phyloP scores from a whole-genome alignment of 30 jellyfish, hydroid and myxozoan species.

The Aurelia aurita complex sp. Pacific region DNA sequence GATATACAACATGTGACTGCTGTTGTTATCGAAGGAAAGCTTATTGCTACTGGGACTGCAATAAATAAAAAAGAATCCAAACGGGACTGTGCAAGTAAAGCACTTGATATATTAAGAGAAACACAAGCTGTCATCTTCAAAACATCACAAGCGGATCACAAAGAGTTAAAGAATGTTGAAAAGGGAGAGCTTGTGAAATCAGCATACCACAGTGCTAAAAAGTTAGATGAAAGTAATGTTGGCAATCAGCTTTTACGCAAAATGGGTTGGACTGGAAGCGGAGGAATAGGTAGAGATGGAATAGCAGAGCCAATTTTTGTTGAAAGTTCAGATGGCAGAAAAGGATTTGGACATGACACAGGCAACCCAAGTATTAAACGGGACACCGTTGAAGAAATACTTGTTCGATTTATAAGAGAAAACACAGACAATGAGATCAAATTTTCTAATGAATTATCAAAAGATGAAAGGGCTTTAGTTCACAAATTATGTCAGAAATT shows the following conservation, averaged over 20 bases:
- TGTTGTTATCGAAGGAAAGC: constrained; percentile 62
- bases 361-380: constrained; percentile 34
- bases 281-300: constrained; percentile 91
- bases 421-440: constrained; percentile 51
- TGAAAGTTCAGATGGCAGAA: constrained; percentile 70
- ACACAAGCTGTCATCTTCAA: constrained; percentile 24
- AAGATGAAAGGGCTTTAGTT: constrained; percentile 86
- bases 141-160: constrained; percentile 30
- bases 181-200: constrained; percentile 67
- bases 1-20: constrained; percentile 33
- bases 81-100: constrained; percentile 74
- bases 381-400: constrained; percentile 62
- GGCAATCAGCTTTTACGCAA: constrained; percentile 86
- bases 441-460: constrained; percentile 79
- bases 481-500: constrained; percentile 73
- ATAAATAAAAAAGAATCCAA: constrained; percentile 63
- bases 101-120: constrained; percentile 45
- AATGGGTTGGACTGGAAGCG: constrained; percentile 98
- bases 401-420: constrained; percentile 60
- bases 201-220: constrained; percentile 68
- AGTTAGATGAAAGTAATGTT: constrained; percentile 67
- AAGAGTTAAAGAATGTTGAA: constrained; percentile 37
- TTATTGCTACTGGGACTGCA: constrained; percentile 71
- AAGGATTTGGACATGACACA: constrained; percentile 78
- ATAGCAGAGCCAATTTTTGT: constrained; percentile 87